phyloP scores from a whole-genome alignment of 2,113 vertebrate genomes.

The Opisthocomus hoazin region DNA sequence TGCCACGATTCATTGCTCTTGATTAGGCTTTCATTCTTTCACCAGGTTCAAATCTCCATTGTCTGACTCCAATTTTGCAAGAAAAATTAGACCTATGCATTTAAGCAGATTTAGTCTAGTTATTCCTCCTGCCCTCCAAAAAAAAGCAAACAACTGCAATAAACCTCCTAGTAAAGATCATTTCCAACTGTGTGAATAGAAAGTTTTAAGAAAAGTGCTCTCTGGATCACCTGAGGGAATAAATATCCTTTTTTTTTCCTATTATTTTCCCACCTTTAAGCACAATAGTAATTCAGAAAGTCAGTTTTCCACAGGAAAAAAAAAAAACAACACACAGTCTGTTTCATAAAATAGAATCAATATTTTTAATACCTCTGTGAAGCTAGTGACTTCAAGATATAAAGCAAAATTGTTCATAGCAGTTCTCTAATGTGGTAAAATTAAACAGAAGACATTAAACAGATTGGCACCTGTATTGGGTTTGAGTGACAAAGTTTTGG shows the following conservation, averaged over 20 bases:
- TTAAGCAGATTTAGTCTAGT: background rate
- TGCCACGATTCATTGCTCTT: background rate
- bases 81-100: background rate
- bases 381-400: background rate
- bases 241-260: background rate
- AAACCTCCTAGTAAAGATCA: background rate
- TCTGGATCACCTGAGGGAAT: background rate
- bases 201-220: background rate
- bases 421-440: background rate
- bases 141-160: background rate
- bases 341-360: background rate
- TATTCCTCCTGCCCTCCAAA: rapidly evolving
- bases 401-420: background rate
- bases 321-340: background rate
- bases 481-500: too few relatives aligned
- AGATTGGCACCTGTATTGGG: too few relatives aligned
- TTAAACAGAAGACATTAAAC: background rate
- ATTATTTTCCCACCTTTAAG: background rate
- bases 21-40: background rate
- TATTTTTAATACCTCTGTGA: background rate
- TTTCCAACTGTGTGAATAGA: background rate
- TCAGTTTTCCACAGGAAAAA: background rate
- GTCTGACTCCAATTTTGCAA: background rate
- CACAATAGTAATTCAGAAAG: background rate
- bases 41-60: background rate